phyloP scores from a whole-genome alignment of 2,888 invertebrate species.

The Calameuta idolon region DNA sequence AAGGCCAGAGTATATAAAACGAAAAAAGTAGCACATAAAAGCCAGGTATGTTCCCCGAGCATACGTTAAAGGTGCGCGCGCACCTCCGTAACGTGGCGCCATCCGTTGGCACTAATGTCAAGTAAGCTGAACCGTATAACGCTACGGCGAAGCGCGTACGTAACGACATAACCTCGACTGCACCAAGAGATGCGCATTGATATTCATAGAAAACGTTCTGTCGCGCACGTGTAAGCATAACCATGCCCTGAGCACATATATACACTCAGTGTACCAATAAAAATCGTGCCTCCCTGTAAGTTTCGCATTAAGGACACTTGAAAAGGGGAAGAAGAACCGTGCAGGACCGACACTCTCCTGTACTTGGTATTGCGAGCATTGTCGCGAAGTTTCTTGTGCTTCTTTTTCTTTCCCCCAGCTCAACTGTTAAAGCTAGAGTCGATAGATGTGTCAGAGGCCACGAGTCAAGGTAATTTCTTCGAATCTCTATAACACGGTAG shows the following conservation, averaged over 20 bases:
- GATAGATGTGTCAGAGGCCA: background rate
- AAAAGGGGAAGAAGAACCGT: background rate
- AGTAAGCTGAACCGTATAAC: constrained; percentile 30
- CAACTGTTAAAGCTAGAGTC: background rate
- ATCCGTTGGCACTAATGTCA: constrained; percentile 27
- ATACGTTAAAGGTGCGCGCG: background rate
- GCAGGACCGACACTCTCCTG: background rate
- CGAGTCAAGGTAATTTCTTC: background rate
- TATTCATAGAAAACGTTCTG: constrained; percentile 23
- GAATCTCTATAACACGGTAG: background rate
- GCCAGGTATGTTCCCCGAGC: no score
- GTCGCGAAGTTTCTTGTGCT: background rate
- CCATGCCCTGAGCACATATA: no score
- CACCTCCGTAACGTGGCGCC: constrained; percentile 12
- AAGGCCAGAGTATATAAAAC: no score
- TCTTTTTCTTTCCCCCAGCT: background rate
- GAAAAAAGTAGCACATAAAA: no score
- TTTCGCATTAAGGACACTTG: background rate
- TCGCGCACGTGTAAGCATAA: constrained; percentile 14
- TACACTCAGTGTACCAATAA: background rate
- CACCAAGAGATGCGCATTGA: constrained; percentile 15
- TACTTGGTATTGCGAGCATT: background rate
- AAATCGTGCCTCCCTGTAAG: background rate
- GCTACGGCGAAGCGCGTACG: constrained; percentile 21
- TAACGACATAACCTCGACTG: constrained; percentile 29